Evolutionary conservation across 2,797 vertebrate genomes (phyloP).

Genomic region (Pseudotriccus pelzelni): DNA sequence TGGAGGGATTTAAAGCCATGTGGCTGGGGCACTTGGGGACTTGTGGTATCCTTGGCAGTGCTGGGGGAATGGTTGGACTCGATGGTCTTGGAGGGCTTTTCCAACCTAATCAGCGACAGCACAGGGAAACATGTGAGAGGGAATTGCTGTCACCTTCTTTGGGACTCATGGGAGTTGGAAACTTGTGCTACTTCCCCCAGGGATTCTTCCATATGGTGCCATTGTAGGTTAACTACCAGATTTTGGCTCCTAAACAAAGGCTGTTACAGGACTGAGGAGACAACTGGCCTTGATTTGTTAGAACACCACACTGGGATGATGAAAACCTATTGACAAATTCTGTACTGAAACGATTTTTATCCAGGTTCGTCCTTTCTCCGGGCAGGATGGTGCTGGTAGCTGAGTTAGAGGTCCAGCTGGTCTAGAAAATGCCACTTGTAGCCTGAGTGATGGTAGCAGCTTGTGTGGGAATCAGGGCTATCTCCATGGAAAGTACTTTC

Average conservation of each 20-base stretch:
- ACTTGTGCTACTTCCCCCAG: not conserved
- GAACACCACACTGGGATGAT: not conserved
- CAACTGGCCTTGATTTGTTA: not conserved
- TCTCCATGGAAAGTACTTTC: not conserved
- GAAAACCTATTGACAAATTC: not conserved
- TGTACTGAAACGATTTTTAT: not conserved
- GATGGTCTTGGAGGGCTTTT: not conserved
- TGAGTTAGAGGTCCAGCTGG: not conserved
- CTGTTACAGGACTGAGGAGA: not conserved
- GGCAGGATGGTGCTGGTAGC: not conserved
- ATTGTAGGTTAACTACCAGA: not conserved
- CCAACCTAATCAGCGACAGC: not conserved
- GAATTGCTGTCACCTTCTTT: not conserved
- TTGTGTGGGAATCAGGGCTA: not conserved
- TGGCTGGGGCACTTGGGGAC: not conserved
- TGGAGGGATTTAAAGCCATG: not conserved
- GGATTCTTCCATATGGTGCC: not conserved
- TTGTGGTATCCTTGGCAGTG: too few species aligned
- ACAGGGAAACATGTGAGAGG: not conserved
- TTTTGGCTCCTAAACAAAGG: not conserved
- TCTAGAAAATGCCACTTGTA: not conserved
- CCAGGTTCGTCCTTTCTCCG: fast-evolving
- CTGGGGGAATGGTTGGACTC: not conserved
- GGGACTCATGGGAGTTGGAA: not conserved
- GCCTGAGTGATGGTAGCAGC: not conserved